Evolutionary conservation across 2,797 vertebrate species (phyloP).

Genomic region (Calcarius lapponicus): DNA sequence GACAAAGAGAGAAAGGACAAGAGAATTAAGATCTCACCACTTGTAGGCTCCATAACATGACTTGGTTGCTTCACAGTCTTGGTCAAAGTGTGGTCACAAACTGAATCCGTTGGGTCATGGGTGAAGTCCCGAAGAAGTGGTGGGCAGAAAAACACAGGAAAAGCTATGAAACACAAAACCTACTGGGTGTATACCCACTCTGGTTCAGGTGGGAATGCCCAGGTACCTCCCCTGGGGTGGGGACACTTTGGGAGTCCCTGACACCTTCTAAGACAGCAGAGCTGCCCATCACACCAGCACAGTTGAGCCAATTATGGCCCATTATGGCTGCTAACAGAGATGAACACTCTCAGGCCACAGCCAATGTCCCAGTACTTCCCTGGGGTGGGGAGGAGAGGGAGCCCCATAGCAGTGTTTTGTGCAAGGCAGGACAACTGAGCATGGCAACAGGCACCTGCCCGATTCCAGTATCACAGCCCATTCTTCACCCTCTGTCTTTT

Average conservation of each 20-base stretch:
- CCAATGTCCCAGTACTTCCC: background rate
- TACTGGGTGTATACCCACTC: background rate
- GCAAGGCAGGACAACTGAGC: background rate
- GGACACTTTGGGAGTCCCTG: background rate
- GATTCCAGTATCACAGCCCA: background rate
- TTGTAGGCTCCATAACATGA: accelerated
- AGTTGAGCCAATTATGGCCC: accelerated
- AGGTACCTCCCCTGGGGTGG: accelerated
- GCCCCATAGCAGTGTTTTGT: too few relatives aligned
- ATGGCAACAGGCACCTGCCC: background rate
- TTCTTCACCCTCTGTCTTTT: background rate
- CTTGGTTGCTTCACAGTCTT: background rate
- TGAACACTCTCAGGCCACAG: background rate
- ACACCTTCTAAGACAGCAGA: background rate
- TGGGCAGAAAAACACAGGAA: background rate
- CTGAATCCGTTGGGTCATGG: accelerated
- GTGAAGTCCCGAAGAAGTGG: accelerated
- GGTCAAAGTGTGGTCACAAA: background rate
- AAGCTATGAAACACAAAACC: background rate
- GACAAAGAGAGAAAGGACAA: background rate
- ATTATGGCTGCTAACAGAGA: background rate
- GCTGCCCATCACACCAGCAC: background rate
- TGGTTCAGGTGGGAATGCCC: background rate
- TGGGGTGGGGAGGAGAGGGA: background rate
- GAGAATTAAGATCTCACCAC: background rate